These are phyloP conservation scores for Remorina albescens DNA, from an alignment of 2,797 vertebrate genomes.

Conservation along the genomic window DNA sequence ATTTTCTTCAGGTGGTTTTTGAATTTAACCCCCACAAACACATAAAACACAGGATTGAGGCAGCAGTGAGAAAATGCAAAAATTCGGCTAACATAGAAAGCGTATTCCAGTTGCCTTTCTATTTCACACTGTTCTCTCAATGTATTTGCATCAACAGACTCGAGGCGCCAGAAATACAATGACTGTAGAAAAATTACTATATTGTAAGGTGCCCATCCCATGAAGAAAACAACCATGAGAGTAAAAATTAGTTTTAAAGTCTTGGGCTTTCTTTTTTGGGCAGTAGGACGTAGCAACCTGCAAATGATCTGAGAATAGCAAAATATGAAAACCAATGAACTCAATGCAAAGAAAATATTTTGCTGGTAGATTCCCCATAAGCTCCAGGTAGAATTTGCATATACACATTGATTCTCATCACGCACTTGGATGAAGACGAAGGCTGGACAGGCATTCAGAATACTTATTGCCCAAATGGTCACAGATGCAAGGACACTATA, in stretches of 20 bases:
- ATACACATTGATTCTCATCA: constrained; percentile 71
- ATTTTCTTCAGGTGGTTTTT: constrained; percentile 87
- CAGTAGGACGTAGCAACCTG: constrained; percentile 83
- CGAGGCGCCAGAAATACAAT: accelerated
- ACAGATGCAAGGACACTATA: constrained; percentile 72
- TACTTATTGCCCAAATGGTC: constrained; percentile 85
- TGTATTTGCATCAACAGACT: accelerated
- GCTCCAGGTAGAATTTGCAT: constrained; percentile 60
- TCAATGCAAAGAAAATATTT: constrained; percentile 87
- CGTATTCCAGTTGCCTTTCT: constrained; percentile 61
- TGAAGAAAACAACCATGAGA: constrained; percentile 90
- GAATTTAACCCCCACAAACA: constrained; percentile 93
- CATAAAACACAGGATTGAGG: constrained; percentile 94
- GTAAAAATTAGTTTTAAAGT: constrained; percentile 91
- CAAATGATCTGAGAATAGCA: constrained; percentile 90
- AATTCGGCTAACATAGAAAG: constrained; percentile 82
- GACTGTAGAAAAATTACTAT: constrained; percentile 84
- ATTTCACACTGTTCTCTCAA: constrained; percentile 55
- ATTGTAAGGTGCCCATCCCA: constrained; percentile 96
- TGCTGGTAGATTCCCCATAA: constrained; percentile 84
- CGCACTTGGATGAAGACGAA: constrained; percentile 71
- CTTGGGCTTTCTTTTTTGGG: constrained; percentile 85
- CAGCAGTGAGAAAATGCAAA: constrained; percentile 94
- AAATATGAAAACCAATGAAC: constrained; percentile 84
- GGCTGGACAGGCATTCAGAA: constrained; percentile 82